Evolutionary conservation across 2,888 invertebrate species (phyloP).

Genomic region (Tetranychus piercei): DNA sequence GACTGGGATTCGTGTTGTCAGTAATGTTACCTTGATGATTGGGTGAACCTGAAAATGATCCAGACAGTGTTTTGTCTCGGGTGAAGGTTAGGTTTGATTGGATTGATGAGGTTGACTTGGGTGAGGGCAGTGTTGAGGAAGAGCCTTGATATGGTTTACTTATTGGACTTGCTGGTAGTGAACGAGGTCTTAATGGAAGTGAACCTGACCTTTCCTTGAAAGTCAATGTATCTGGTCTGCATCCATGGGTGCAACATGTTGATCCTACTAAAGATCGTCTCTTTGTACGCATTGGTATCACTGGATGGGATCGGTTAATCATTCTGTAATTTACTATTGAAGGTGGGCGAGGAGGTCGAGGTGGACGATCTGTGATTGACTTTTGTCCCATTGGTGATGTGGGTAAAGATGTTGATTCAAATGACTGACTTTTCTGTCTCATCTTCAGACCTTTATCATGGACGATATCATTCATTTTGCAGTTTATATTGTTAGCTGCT

Average conservation of each 20-base stretch:
- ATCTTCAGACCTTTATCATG: background rate
- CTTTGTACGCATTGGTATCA: background rate
- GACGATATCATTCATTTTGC: too few species aligned
- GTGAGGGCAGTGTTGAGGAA: too few species aligned
- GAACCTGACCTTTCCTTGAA: too few species aligned
- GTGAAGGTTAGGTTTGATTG: too few species aligned
- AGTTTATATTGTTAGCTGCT: background rate
- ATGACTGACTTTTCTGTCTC: background rate
- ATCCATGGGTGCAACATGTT: background rate
- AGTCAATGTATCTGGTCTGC: background rate
- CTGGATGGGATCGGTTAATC: background rate
- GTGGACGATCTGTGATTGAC: background rate
- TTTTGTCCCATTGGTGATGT: background rate
- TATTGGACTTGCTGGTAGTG: too few species aligned
- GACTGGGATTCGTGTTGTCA: background rate
- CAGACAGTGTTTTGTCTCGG: too few species aligned
- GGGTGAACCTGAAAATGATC: background rate
- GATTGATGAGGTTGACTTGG: too few species aligned
- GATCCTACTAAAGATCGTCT: background rate
- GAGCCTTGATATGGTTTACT: too few species aligned
- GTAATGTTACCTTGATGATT: background rate
- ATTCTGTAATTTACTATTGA: background rate
- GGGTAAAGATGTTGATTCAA: background rate
- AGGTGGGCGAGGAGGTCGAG: background rate
- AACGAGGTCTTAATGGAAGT: too few species aligned